phyloP scores from a whole-genome alignment of 2,113 vertebrate genomes.

The Nesogale talazaci region DNA sequence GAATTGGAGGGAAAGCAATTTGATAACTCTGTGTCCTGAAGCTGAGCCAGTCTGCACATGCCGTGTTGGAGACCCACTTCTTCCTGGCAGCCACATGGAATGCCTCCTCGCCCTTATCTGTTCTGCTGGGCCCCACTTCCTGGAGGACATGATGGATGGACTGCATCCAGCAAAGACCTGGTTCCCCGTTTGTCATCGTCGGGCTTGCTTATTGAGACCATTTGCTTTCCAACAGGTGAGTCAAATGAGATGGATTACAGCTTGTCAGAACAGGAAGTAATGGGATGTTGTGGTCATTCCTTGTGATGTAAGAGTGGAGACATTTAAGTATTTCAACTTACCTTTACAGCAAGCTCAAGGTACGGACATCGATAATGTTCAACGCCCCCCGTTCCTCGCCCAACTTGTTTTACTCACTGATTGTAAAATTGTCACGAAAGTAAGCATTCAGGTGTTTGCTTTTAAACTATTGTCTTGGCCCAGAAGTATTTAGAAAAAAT shows the following conservation, averaged over 20 bases:
- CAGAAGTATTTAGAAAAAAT: conserved; percentile 33
- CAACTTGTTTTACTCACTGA: conserved; percentile 32
- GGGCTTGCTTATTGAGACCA: conserved; percentile 34
- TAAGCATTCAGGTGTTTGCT: background rate
- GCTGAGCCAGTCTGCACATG: background rate
- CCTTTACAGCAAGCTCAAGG: conserved; percentile 43
- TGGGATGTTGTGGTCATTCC: conserved; percentile 56
- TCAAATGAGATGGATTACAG: conserved; percentile 64
- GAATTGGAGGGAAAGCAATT: background rate
- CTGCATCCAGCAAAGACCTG: background rate
- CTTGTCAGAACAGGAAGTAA: conserved; percentile 67
- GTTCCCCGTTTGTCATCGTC: conserved; percentile 56
- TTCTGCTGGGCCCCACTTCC: background rate
- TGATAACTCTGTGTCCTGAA: background rate
- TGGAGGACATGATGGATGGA: conserved; percentile 58
- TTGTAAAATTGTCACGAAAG: conserved; percentile 33
- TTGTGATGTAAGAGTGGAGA: conserved; percentile 52
- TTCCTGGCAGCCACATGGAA: background rate
- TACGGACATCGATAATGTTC: conserved; percentile 38
- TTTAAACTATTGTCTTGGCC: background rate
- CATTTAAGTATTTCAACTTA: conserved; percentile 49
- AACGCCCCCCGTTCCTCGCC: background rate
- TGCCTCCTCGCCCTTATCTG: background rate
- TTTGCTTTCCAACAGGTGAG: conserved; percentile 68
- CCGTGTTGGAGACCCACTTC: background rate